Evolutionary conservation across 2,888 invertebrate genomes (phyloP).

Genomic region (Congeria kusceri): DNA sequence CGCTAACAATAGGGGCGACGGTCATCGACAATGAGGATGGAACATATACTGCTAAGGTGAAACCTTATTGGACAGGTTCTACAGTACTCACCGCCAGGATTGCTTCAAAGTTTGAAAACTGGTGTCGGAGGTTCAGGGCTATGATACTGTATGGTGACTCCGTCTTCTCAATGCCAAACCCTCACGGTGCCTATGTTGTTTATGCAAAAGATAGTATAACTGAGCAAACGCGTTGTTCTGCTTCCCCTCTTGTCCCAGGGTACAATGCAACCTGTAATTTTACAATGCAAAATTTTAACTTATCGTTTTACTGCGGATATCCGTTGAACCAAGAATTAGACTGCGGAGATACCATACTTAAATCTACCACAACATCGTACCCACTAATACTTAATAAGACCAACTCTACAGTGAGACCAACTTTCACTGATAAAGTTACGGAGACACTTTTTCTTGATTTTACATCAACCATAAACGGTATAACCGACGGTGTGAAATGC

Average conservation of each 20-base stretch:
- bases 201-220: neutral
- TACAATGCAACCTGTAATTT: neutral
- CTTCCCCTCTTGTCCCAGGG: neutral
- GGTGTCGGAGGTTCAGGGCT: slow-evolving; percentile 5
- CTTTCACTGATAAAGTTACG: neutral
- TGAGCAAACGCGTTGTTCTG: neutral
- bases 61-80: neutral
- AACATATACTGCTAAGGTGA: neutral
- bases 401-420: neutral
- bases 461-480: neutral
- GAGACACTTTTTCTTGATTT: neutral
- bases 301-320: neutral
- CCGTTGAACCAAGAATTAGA: neutral
- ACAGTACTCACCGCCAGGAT: neutral
- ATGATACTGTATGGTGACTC: slow-evolving; percentile 1
- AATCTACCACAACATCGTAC: neutral
- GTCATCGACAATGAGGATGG: slow-evolving; percentile 11
- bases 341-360: neutral
- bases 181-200: neutral
- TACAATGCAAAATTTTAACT: neutral
- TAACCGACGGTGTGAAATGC: neutral
- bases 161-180: neutral
- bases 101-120: neutral
- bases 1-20: neutral
- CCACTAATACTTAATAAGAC: neutral